Conservation (phyloP, 2,113 vertebrate genomes). For the Dissostichus mawsoni region DNA sequence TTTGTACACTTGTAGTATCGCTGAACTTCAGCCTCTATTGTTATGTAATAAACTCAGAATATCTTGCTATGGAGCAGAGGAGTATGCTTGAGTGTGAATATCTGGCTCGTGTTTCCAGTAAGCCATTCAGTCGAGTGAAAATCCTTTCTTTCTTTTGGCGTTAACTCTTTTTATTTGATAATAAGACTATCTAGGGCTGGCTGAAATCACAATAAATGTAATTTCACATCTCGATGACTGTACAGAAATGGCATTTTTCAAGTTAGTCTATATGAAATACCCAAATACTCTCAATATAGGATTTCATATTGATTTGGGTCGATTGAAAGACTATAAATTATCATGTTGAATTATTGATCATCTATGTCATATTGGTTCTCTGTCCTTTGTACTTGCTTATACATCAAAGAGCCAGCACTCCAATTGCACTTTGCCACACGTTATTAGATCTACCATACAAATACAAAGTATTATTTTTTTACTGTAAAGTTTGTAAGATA, state of each 20-base stretch:
- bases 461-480: too few species aligned
- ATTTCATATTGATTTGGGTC: too few species aligned
- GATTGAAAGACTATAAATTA: too few species aligned
- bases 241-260: too few species aligned
- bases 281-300: too few species aligned
- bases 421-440: too few species aligned
- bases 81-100: slow-evolving; percentile 50
- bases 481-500: background rate
- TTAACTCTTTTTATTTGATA: slow-evolving; percentile 21
- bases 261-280: too few species aligned
- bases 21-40: slow-evolving; percentile 54
- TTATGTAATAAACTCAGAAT: slow-evolving; percentile 67
- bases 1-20: slow-evolving; percentile 37
- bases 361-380: background rate
- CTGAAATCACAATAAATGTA: too few species aligned
- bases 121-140: slow-evolving; percentile 22
- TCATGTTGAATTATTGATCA: too few species aligned
- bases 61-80: slow-evolving; percentile 49
- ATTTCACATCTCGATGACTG: too few species aligned
- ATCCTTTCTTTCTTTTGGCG: slow-evolving; percentile 21
- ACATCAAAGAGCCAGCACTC: background rate
- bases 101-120: slow-evolving; percentile 24
- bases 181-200: background rate
- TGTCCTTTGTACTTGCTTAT: background rate
- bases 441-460: too few species aligned